These are phyloP conservation scores for Gasterosteus aculeatus DNA, from an alignment of 2,113 vertebrate genomes.

Conservation along the genomic window DNA sequence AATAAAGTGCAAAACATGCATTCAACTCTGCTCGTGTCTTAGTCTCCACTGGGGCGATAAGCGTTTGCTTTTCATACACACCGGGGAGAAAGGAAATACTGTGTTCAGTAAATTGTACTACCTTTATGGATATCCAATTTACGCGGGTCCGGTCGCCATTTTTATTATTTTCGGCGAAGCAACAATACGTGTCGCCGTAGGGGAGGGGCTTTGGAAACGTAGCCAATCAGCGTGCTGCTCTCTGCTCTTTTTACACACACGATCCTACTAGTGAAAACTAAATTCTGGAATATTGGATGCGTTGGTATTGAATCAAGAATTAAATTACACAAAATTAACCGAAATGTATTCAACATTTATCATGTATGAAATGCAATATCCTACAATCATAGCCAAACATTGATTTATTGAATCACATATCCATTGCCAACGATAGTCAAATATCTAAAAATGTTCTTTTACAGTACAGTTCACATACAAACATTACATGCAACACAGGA, in stretches of 20 bases:
- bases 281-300: background rate
- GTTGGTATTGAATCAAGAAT: background rate
- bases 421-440: conserved; percentile 18
- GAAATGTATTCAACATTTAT: background rate
- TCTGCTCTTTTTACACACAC: background rate
- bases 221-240: conserved; percentile 61
- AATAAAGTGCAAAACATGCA: background rate
- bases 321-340: background rate
- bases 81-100: background rate
- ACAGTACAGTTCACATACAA: conserved; percentile 40
- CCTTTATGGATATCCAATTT: conserved; percentile 73
- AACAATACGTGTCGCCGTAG: conserved; percentile 67
- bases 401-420: conserved; percentile 63
- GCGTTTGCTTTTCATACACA: background rate
- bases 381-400: conserved; percentile 44
- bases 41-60: background rate
- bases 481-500: conserved; percentile 61
- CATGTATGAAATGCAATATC: conserved; percentile 1
- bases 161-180: conserved; percentile 77
- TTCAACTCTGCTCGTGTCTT: conserved; percentile 1
- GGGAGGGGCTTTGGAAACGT: conserved; percentile 58
- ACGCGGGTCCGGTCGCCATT: conserved; percentile 82
- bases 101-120: conserved; percentile 60
- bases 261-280: background rate
- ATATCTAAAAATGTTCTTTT: conserved; percentile 16